These are phyloP conservation scores for Eucidaris tribuloides DNA, from an alignment of 35 echinoderm and acorn worm genomes.

Conservation along the genomic window DNA sequence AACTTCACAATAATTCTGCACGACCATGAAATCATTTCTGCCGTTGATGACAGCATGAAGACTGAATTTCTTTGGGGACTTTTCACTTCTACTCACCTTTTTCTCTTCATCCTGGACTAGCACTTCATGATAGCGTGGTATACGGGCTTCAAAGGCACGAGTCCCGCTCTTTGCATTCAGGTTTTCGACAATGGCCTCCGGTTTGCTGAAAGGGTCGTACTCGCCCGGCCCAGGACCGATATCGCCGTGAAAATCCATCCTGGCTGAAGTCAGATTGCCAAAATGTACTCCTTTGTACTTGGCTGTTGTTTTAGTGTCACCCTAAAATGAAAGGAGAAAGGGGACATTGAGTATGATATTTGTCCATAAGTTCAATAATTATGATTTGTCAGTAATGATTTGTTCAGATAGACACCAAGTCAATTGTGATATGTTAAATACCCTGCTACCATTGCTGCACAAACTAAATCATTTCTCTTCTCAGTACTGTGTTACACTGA, in stretches of 20 bases:
- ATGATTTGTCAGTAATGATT: too few relatives aligned
- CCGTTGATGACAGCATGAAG: too few relatives aligned
- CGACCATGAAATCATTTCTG: too few relatives aligned
- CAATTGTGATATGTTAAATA: too few relatives aligned
- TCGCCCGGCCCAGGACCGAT: conserved; percentile 88
- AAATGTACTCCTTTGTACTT: conserved; percentile 99
- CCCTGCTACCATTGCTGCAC: too few relatives aligned
- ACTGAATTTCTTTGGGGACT: too few relatives aligned
- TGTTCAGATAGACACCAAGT: too few relatives aligned
- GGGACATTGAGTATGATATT: too few relatives aligned
- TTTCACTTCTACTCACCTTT: conserved; percentile 69
- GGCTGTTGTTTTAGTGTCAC: conserved; percentile 82
- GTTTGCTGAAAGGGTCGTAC: conserved; percentile 70
- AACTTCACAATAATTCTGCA: too few relatives aligned
- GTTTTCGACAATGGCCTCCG: conserved; percentile 52
- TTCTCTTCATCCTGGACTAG: conserved; percentile 80
- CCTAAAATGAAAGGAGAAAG: conserved; percentile 39
- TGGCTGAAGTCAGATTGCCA: conserved; percentile 63
- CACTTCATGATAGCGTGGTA: conserved; percentile 92
- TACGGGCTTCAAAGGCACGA: conserved; percentile 76
- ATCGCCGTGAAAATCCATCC: conserved; percentile 95
- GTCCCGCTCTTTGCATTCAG: conserved; percentile 45
- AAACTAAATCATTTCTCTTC: too few relatives aligned
- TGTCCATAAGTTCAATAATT: too few relatives aligned
- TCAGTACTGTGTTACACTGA: too few relatives aligned